Evolutionary conservation across 2,113 vertebrate species (phyloP), one percentile per base, ranked within the genome.

Genomic region (pig (Sus scrofa)): DNA sequence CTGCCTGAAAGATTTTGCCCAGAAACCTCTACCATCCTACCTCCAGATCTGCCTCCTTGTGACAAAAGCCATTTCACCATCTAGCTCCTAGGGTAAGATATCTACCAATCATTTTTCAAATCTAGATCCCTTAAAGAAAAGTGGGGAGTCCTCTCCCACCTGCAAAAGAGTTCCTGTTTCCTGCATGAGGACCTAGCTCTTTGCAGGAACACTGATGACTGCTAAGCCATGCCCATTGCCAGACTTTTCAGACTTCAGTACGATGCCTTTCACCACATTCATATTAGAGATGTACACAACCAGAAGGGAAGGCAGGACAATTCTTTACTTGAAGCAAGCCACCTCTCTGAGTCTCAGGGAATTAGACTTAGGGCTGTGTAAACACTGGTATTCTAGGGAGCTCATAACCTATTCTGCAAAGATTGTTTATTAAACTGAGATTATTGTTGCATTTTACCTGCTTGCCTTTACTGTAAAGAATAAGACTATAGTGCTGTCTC

Each of bases 391-490:
- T 91, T 79, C 50, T 68, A 62, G 5, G 20, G 24, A 82, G 20
- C 3, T 68, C 32, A 32, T 37, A 86, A 37, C 11, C 15, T 86
- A 3, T 58, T 95, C 26, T 86, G 54, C 56, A 60, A 30, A 86
- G 92, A 75, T 50, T 60, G 67, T 65, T 70, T 78, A 71, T 71
- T 70, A 86, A 22, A 44, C 18, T 79, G 63, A 62, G 15, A n/a
- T 90, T 54, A 58, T 37, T 91, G 96, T 97, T 94, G 19, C 34
- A 82, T 77, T 65, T 84, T 20, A n/a, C 24, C 84, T 77, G 32
- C 5, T 65, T 75, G 34, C 7, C 56, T 94, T 86, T 83, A 60
- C 26, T 50, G 70, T 81, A 93, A 97, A 95, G 65, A 91, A 70
- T 56, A 34, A 73, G 86, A 54, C 18, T 16, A 5, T 87, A 88